Conservation (phyloP, 2,888 invertebrate genomes). For the Acanthosepion lycidas region DNA sequence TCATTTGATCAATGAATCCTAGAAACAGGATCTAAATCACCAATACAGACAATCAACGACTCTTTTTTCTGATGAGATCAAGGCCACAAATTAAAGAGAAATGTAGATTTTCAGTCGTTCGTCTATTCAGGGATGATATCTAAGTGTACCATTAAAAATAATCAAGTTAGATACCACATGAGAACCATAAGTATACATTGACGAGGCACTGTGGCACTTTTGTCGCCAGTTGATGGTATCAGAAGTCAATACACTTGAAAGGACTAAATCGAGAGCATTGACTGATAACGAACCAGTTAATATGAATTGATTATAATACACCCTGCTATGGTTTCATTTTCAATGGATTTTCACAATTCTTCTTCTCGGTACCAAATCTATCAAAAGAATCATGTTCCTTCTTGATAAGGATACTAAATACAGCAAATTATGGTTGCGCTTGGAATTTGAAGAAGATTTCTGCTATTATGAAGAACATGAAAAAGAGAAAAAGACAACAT, state of each 20-base stretch:
- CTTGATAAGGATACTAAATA: no score
- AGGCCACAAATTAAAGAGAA: neutral
- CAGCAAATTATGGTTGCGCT: no score
- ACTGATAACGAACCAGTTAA: neutral
- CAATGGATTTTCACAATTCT: neutral
- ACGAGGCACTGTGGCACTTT: neutral
- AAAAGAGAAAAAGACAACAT: no score
- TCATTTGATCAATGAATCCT: neutral
- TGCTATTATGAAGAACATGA: no score
- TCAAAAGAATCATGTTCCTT: neutral
- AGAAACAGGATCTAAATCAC: neutral
- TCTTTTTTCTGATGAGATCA: neutral
- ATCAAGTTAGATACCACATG: neutral
- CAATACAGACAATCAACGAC: neutral
- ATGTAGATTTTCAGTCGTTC: neutral
- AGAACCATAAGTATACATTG: neutral
- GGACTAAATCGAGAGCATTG: neutral
- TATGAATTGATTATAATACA: neutral
- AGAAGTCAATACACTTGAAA: neutral
- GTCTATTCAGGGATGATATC: neutral
- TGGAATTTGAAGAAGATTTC: no score
- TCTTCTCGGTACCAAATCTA: neutral
- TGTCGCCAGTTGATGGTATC: neutral
- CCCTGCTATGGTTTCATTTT: neutral
- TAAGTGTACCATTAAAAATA: conserved; percentile 2